These are phyloP conservation scores for Temnothorax unifasciatus DNA, from an alignment of 2,888 invertebrate genomes.

Conservation along the genomic window DNA sequence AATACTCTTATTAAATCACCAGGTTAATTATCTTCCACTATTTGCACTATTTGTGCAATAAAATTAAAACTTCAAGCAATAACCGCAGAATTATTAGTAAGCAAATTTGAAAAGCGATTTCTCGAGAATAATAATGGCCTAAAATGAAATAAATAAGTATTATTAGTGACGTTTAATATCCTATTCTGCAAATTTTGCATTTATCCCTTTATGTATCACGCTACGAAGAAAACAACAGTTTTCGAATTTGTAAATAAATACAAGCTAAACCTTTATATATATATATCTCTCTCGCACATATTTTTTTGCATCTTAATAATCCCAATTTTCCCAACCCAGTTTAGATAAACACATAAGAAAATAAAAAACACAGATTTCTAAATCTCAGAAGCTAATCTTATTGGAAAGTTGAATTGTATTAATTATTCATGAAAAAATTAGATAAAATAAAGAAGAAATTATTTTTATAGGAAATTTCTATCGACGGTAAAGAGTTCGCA, in stretches of 20 bases:
- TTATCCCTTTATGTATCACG: not conserved
- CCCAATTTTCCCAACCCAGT: not conserved
- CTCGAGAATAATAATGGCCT: not conserved
- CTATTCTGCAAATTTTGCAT: not conserved
- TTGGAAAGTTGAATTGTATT: not conserved
- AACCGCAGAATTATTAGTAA: not conserved
- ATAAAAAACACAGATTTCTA: slow-evolving; percentile 2
- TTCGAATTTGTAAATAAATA: slow-evolving; percentile 44
- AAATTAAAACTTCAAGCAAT: slow-evolving; percentile 21
- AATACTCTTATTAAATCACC: slow-evolving; percentile 42
- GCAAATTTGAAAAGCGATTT: not conserved
- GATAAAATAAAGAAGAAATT: not conserved
- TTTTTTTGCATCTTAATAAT: slow-evolving; percentile 6
- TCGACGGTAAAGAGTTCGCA: slow-evolving; percentile 28
- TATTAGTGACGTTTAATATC: not conserved
- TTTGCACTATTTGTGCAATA: not conserved
- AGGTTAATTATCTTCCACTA: not conserved
- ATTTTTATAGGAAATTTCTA: slow-evolving; percentile 21
- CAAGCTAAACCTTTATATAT: slow-evolving; percentile 2
- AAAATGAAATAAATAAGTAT: not conserved
- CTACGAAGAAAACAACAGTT: not conserved
- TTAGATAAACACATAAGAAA: not conserved
- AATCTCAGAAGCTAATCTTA: not conserved
- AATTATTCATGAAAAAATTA: not conserved
- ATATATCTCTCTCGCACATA: not conserved